phyloP scores from a whole-genome alignment of 2,888 invertebrate species.

The Cataglyphis rosenhaueri region DNA sequence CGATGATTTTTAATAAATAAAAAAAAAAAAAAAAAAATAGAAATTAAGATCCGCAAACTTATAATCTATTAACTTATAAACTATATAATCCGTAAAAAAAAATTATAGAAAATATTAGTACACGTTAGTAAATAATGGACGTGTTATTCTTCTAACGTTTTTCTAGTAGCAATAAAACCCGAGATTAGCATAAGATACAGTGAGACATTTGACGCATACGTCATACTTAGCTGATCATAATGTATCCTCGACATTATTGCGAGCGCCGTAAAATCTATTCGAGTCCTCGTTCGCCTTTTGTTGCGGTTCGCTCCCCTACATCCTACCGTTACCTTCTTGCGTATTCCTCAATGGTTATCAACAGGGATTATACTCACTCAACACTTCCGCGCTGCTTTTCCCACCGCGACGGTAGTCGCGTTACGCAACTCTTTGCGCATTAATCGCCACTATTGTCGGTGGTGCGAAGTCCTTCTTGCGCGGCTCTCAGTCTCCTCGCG shows the following conservation, averaged over 20 bases:
- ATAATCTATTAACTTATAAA: too few relatives aligned
- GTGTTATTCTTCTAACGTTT: conserved; percentile 9
- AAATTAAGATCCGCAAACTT: too few relatives aligned
- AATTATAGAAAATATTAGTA: conserved; percentile 22
- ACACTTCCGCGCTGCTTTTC: conserved; percentile 39
- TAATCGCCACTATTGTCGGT: conserved; percentile 48
- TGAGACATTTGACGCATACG: conserved; percentile 26
- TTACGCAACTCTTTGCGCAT: conserved; percentile 42
- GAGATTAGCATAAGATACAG: conserved; percentile 29
- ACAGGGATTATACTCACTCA: conserved; percentile 18
- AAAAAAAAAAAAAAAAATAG: too few relatives aligned
- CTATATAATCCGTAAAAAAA: background rate
- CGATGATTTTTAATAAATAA: background rate
- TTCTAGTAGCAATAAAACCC: conserved; percentile 23
- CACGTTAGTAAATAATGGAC: conserved; percentile 1
- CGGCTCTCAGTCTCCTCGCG: conserved; percentile 19
- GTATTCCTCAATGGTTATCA: conserved; percentile 41
- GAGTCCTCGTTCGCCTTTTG: conserved; percentile 21
- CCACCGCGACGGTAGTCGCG: conserved; percentile 21
- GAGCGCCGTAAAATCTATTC: conserved; percentile 24
- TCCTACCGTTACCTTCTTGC: conserved; percentile 9
- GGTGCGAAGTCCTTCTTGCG: conserved; percentile 25
- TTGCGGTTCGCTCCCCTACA: conserved; percentile 20
- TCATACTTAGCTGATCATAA: background rate
- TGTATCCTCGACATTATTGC: conserved; percentile 21